phyloP scores from a whole-genome alignment of 37 sponge, comb jelly and placozoan species.

The Mnemiopsis leidyi region DNA sequence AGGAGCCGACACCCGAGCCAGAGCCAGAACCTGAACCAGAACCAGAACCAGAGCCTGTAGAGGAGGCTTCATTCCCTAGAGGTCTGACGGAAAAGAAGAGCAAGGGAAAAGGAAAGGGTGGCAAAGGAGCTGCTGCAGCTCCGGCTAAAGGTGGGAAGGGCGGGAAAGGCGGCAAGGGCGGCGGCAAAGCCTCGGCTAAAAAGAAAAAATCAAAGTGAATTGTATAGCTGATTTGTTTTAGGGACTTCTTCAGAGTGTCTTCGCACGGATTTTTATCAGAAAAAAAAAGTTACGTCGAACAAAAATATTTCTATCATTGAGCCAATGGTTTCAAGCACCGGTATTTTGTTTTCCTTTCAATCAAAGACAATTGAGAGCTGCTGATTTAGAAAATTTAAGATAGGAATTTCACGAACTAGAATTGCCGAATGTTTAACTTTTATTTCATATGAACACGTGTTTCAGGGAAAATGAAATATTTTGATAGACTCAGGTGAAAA shows the following conservation, averaged over 20 bases:
- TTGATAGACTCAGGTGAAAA: too few species aligned
- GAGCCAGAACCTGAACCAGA: constrained; percentile 61
- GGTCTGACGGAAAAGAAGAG: constrained; percentile 63
- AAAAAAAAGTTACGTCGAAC: too few species aligned
- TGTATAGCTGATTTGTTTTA: neutral
- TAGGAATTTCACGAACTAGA: too few species aligned
- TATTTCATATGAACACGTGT: too few species aligned
- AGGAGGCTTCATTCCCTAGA: constrained; percentile 42
- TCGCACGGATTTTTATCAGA: too few species aligned
- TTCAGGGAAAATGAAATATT: too few species aligned
- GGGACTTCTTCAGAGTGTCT: neutral
- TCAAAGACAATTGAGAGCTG: too few species aligned
- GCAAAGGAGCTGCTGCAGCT: constrained; percentile 22
- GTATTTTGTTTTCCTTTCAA: too few species aligned
- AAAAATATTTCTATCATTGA: too few species aligned
- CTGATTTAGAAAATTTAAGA: too few species aligned
- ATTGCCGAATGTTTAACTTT: too few species aligned
- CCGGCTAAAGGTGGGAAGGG: neutral
- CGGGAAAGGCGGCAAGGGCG: neutral
- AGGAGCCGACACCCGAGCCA: constrained; percentile 52
- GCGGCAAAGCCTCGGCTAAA: neutral
- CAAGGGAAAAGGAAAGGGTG: constrained; percentile 40
- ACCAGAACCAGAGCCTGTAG: constrained; percentile 41
- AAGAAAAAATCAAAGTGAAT: constrained; percentile 18
- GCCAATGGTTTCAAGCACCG: too few species aligned